Percentiles rank a stretch among this genome's conserved stretches.
These are phyloP conservation scores for Hirudinaria manillensis DNA, from an alignment of 2,888 invertebrate species.

Conservation along the genomic window DNA sequence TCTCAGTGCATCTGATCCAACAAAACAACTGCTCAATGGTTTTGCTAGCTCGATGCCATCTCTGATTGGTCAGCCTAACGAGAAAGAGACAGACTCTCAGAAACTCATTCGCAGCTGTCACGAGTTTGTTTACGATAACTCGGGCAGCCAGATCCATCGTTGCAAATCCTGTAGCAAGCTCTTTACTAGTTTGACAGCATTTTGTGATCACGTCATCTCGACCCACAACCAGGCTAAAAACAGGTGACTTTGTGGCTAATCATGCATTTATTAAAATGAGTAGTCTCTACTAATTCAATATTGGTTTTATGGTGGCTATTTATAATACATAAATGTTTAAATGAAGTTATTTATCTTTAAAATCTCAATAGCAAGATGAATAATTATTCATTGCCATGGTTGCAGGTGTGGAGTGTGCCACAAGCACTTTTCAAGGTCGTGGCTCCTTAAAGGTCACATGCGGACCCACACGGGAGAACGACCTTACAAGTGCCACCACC, in stretches of 20 bases:
- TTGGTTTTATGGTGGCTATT: background rate
- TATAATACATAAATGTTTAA: slow-evolving; percentile 9
- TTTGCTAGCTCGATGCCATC: background rate
- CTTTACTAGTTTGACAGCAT: slow-evolving; percentile 42
- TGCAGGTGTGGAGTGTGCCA: slow-evolving; percentile 47
- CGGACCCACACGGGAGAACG: slow-evolving; percentile 52
- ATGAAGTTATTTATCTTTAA: background rate
- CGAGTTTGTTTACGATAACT: slow-evolving; percentile 32
- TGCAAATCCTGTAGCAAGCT: slow-evolving; percentile 45
- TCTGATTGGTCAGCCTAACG: background rate
- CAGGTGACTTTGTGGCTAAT: slow-evolving; percentile 41
- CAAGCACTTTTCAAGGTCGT: slow-evolving; percentile 49
- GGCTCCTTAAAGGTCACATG: slow-evolving; percentile 52
- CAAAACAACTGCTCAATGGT: background rate
- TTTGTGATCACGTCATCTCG: slow-evolving; percentile 42
- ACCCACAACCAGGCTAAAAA: slow-evolving; percentile 44
- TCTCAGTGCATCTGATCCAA: background rate
- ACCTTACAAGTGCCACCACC: slow-evolving; percentile 47
- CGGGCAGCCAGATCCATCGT: slow-evolving; percentile 38
- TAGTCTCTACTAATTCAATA: no score
- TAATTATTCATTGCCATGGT: background rate
- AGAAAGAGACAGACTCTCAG: slow-evolving; percentile 15
- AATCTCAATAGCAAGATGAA: no score
- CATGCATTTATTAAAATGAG: background rate
- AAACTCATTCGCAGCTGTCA: slow-evolving; percentile 30